A percentile compares a stretch with the other conserved stretches of the same genome.
Evolutionary conservation across 2,797 vertebrate genomes (phyloP).

Genomic region (Podarcis siculus): DNA sequence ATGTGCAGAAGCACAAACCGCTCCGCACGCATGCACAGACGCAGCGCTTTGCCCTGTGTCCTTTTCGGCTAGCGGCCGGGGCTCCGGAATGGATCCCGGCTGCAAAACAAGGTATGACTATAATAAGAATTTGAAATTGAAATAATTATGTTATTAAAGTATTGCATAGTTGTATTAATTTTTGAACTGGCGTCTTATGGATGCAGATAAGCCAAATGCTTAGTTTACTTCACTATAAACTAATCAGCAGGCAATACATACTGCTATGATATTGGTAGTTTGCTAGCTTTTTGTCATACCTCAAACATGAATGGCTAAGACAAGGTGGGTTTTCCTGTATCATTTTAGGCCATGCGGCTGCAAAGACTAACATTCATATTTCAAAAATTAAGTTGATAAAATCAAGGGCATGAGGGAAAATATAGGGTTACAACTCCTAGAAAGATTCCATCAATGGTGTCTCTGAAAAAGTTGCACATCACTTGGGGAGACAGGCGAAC

Average conservation of each 20-base stretch:
- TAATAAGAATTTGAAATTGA: too few species aligned
- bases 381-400: neutral
- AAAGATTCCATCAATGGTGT: too few species aligned
- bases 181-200: neutral
- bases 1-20: too few species aligned
- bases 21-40: too few species aligned
- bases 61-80: too few species aligned
- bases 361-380: neutral
- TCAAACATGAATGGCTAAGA: neutral
- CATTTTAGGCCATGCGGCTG: neutral
- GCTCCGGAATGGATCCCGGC: too few species aligned
- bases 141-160: neutral
- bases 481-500: too few species aligned
- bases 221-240: neutral
- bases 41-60: too few species aligned
- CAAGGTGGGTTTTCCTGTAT: neutral
- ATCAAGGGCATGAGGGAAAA: neutral
- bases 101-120: too few species aligned
- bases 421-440: neutral
- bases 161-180: neutral
- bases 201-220: neutral
- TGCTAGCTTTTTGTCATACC: neutral
- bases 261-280: neutral
- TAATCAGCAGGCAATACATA: neutral
- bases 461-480: too few species aligned